Percentiles rank a stretch among this genome's conserved stretches.
These are phyloP conservation scores for Motacilla alba DNA, from an alignment of 2,113 vertebrate species.

Conservation along the genomic window DNA sequence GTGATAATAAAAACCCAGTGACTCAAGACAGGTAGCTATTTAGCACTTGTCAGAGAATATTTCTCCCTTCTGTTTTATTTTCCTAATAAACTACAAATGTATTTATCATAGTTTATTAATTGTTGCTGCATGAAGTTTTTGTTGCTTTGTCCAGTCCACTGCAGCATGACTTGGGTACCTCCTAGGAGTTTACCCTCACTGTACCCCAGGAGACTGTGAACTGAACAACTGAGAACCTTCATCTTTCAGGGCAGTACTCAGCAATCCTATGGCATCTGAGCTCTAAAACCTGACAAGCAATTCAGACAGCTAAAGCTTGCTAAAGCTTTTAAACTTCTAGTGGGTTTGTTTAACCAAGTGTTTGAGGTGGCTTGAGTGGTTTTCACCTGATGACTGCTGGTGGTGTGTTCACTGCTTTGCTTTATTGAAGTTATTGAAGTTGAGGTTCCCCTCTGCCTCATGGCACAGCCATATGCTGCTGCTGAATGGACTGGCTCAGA, in stretches of 20 bases:
- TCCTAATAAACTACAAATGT: not conserved
- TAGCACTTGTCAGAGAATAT: not conserved
- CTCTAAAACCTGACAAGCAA: not conserved
- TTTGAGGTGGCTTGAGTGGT: not conserved
- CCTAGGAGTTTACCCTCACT: not conserved
- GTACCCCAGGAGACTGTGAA: not conserved
- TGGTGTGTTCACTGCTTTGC: fast-evolving
- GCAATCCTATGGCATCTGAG: not conserved
- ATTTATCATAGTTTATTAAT: not conserved
- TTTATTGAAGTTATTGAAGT: too few species aligned
- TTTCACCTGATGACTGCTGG: not conserved
- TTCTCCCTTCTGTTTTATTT: not conserved
- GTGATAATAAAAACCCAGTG: not conserved
- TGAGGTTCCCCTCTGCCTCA: not conserved
- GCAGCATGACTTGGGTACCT: not conserved
- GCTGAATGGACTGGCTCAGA: not conserved
- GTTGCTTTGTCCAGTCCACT: not conserved
- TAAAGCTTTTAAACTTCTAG: not conserved
- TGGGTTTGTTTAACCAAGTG: not conserved
- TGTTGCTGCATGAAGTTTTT: not conserved
- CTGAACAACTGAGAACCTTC: not conserved
- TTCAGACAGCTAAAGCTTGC: not conserved
- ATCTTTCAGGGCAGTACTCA: not conserved
- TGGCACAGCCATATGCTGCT: not conserved
- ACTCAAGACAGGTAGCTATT: not conserved